Base-by-base conservation (phyloP, 2,888 invertebrate species). In the Willowsia nigromaculata region DNA sequence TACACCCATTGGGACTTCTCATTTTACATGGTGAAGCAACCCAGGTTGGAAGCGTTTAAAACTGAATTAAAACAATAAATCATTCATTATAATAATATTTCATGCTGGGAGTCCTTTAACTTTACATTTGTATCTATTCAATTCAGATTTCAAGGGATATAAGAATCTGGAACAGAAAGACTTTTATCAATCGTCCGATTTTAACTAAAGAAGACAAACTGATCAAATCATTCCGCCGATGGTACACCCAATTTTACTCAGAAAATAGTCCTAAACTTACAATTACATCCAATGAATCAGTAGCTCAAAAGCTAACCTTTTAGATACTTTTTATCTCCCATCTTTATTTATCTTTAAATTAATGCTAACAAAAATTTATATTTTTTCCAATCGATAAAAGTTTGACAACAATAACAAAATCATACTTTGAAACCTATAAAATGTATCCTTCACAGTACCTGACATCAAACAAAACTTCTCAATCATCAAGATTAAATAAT, bases 171-270 rank as follows among this genome's bases (percentile, higher is more conserved):
- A 98, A 98, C 93, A 96, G 96, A 94, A 98, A 98, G 93, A 95
- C 95, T 11, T 98, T 96, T 93, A 94, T 96, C 0, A 95, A 95
- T 47, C 95, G 96, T 0, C 98, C 98, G 0, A 93, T 96, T 0
- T 95, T 97, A 89, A 96, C 97, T 0, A 95, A 95, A 90, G 96
- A 97, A 85, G 98, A 98, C 93, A 95, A 95, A 6, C 94, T 95
- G 0, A 96, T 98, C 0, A 95, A 95, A n/a, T 94, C 95, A 0
- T 97, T 96, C 93, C 95, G 98, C 0, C 94, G 95, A 18, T 98
- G 98, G 98, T 98, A 96, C 93, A 95, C 95, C 0, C 98, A 98
- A 93, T 98, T 98, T 94, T 98, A 97, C 93, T 96, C 96, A 0
- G 95, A 96, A 53, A 95, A 96, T 90, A 97, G 97, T 93, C 95